Evolutionary conservation across 2,888 invertebrate species (phyloP), one percentile per base, ranked within the genome.

Genomic region (Tridacna gigas): DNA sequence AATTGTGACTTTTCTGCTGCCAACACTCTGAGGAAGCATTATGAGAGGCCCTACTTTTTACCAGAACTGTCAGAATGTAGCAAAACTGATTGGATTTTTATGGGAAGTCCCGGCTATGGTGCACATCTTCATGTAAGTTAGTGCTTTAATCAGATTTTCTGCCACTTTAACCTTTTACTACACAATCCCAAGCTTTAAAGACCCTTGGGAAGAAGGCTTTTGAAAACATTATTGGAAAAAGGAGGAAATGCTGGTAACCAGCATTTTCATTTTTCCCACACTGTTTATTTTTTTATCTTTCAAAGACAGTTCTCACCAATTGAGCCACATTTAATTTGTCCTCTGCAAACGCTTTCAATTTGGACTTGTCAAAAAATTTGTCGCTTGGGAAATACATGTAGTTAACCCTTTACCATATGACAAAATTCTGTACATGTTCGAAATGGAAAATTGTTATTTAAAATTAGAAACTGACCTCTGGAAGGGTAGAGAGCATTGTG

Each of bases 41-140:
- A 95, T 84, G 74, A 76, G 0, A 95, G 97, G 51, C 99, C 99
- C 0, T 98, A 99, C 94, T 99, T 99, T 95, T 96, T 99, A 75
- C 98, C 99, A 0, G 95, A 95, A 56, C 96, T 96, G 0, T 97
- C 99, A 0, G 98, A 99, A 94, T 97, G 97, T 91, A 97, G 98
- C 92, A 97, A 97, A 85, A 96, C 97, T 0, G 98, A 98, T 95
- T 99, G 99, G 99, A 97, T 99, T 90, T 99, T 99, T 94, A 99
- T 99, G 97, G 99, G 99, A 0, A 98, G 97, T 48, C 97, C 98
- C 0, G 99, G 99, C 0, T 96, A 97, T 92, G 99, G 99, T 0
- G 99, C 99, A 0, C 97, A 98, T 91, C 97, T 99, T 97, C 99
- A 99, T 95, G 98, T 98, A 94, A 96, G 93, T 37, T 4, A 37